These are phyloP conservation scores for Xenentodon cancila DNA, from an alignment of 2,797 vertebrate species.

Conservation along the genomic window DNA sequence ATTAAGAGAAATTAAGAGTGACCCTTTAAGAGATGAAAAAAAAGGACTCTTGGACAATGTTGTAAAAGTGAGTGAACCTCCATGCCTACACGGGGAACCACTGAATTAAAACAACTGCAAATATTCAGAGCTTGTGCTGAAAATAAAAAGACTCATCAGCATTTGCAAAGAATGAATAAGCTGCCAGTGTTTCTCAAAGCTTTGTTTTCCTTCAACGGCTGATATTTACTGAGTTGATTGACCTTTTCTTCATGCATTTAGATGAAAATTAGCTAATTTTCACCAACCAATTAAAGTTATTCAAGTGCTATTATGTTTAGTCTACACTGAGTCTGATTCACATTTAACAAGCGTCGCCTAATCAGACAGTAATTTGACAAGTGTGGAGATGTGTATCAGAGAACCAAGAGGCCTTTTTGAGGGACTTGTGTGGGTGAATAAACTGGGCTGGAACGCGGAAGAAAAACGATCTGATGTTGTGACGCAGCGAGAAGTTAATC, in stretches of 20 bases:
- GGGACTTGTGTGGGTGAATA: conserved; percentile 2
- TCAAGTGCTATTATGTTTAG: conserved; percentile 45
- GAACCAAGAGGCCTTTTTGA: conserved; percentile 9
- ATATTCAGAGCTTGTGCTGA: too few species aligned
- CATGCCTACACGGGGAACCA: too few species aligned
- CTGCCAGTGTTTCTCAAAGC: too few species aligned
- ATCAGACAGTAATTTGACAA: conserved; percentile 32
- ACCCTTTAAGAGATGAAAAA: too few species aligned
- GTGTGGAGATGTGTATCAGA: conserved; percentile 23
- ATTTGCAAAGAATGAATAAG: too few species aligned
- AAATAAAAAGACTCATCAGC: too few species aligned
- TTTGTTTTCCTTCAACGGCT: too few species aligned
- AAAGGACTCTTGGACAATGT: too few species aligned
- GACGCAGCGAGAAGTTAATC: conserved; percentile 39
- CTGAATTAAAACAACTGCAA: too few species aligned
- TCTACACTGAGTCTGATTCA: conserved; percentile 39
- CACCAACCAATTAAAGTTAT: conserved; percentile 23
- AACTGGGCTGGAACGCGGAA: conserved; percentile 17
- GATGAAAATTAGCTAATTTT: conserved; percentile 34
- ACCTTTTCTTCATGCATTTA: neutral
- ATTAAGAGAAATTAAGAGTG: too few species aligned
- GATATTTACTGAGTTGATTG: too few species aligned
- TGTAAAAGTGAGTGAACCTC: too few species aligned
- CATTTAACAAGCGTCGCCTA: conserved; percentile 37
- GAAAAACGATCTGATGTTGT: conserved; percentile 20